Percentiles rank a stretch among this genome's conserved stretches.
These are phyloP conservation scores for Ceyx cyanopectus DNA, from an alignment of 2,113 vertebrate species.

Conservation along the genomic window DNA sequence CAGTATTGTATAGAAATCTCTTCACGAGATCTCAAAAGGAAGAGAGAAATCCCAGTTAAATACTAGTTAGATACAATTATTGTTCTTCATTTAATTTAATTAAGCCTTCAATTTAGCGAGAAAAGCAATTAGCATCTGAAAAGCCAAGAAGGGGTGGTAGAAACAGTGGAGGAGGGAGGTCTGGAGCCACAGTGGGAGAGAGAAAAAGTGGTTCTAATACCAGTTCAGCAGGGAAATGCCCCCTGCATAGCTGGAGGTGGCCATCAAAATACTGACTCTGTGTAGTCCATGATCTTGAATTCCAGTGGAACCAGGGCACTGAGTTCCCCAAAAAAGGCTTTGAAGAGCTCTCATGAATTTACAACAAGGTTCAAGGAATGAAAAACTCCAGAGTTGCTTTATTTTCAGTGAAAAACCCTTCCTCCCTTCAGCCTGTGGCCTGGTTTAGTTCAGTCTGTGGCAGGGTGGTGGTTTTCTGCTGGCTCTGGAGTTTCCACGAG, in stretches of 20 bases:
- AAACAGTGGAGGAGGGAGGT: constrained; percentile 27
- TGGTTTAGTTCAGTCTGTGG: constrained; percentile 16
- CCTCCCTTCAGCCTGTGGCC: neutral
- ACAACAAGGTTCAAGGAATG: neutral
- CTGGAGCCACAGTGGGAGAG: neutral
- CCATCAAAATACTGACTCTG: neutral
- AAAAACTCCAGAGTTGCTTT: neutral
- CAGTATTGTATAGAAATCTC: constrained; percentile 12
- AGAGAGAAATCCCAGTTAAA: constrained; percentile 48
- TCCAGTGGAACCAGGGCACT: neutral
- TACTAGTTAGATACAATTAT: constrained; percentile 57
- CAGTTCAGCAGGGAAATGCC: neutral
- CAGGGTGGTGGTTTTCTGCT: constrained; percentile 17
- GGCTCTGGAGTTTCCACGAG: constrained; percentile 9
- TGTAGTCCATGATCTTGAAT: neutral
- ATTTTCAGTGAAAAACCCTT: neutral
- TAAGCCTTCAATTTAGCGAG: constrained; percentile 60
- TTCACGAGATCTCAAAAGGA: constrained; percentile 34
- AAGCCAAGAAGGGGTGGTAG: neutral
- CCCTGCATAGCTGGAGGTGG: neutral
- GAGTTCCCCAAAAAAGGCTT: neutral
- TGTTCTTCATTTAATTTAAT: constrained; percentile 66
- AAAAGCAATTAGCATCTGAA: constrained; percentile 65
- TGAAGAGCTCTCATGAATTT: neutral
- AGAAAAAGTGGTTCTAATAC: neutral